Base-by-base conservation (phyloP, 2,797 vertebrate genomes). In the Acropternis orthonyx region DNA sequence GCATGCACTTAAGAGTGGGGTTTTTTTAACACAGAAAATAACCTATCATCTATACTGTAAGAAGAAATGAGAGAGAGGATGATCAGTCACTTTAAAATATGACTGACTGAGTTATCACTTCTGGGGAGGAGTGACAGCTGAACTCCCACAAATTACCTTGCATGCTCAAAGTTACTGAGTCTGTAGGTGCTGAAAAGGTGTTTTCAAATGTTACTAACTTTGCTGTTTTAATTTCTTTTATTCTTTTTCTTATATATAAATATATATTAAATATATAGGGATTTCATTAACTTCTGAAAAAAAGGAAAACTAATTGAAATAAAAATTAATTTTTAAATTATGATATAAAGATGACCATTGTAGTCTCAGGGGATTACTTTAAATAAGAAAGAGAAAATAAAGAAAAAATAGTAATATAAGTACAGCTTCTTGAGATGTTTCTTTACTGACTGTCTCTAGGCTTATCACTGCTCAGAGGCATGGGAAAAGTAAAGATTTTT, bases 1-100 rank as follows among this genome's bases (percentile, higher is more conserved):
- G 20, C 3, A 19, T 17, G 36, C 6, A 65, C 4, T 75, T 49
- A 32, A 48, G 14, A 81, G 4, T 1, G 1, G 2, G 2, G 48
- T 39, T 27, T 59, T 52, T 49, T 49, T 10, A 36, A 62, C 65
- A 61, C 73, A 62, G 0, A 46, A 83, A 69, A 71, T 0, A 78
- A 22, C 20, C 1, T 1, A 27, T 73, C 20, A 17, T 13, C 4
- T 44, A 22, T 14, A 30, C 4, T 49, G 6, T 19, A 59, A 67
- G 34, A n/a, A 51, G 90, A 85, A 92, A 56, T 22, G 3, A 69
- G 12, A 30, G 5, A 37, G 8, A 86, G 49, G n/a, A 62, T 46
- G 14, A 80, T 52, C 8, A n/a, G 24, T 66, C 3, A 2, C 37
- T 71, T 77, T 75, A 71, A 81, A 81, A 48, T 30, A 55, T 23